Base-by-base conservation (phyloP, 2,888 invertebrate species). In the Myopa tessellatipennis region DNA sequence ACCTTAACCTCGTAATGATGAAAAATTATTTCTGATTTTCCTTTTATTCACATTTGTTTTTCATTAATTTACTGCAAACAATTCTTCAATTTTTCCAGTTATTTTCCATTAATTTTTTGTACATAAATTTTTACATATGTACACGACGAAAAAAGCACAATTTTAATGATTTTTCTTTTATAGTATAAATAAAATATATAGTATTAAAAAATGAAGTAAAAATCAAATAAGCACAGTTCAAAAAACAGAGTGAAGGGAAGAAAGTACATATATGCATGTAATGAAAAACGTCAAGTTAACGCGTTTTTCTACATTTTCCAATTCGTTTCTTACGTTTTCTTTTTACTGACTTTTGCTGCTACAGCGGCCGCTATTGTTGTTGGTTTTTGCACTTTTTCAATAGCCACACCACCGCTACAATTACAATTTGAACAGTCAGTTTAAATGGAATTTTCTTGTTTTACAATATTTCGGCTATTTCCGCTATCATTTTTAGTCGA, bases 291-390 rank as follows among this genome's bases (percentile, higher is more conserved):
- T 74, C 50, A 74, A 74, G 69, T 74, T 45, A 74, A 65, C 63
- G 74, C 74, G 73, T 73, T 63, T 74, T 65, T 52, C 38, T 71
- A 65, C 52, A 38, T 74, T 74, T 73, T 74, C 73, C 60, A 61
- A 73, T 61, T 74, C 74, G 65, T 65, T 70, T 52, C 26, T 70
- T 52, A 60, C 65, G 74, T 74, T 63, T 63, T 52, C 63, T 26
- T 73, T 73, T 70, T 18, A 26, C 50, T 8, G 16, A 45, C 6
- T 60, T 61, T 60, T 26, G 38, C 12, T 36, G 65, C 26, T 26
- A 18, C 18, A 61, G 61, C 61, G 10, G 61, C n/a, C n/a, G 61
- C 18, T 60, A 12, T 61, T 36, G 34, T 74, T 16, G 36, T 65
- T 52, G 36, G 7, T 45, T 45, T 73, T 63, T 74, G 36, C 38